Evolutionary conservation across 2,113 vertebrate species (phyloP).

Genomic region (Muscicapa adusta): DNA sequence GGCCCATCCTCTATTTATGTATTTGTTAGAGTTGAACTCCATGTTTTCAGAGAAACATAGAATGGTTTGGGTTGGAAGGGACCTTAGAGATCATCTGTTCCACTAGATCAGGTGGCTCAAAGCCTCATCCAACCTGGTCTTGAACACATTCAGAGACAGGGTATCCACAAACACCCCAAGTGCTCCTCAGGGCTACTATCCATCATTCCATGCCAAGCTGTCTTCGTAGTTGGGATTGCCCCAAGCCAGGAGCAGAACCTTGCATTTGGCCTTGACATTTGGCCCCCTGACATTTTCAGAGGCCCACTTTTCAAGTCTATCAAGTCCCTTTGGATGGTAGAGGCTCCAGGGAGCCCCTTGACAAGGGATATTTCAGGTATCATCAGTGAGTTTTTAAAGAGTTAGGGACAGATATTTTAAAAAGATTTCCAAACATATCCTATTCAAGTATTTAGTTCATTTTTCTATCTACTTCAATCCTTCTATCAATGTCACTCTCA

Average conservation of each 20-base stretch:
- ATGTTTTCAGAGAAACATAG: neutral
- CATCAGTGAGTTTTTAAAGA: neutral
- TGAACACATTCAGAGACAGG: neutral
- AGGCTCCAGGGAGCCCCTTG: neutral
- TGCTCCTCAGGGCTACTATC: neutral
- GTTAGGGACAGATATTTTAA: neutral
- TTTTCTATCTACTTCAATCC: neutral
- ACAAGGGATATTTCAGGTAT: neutral
- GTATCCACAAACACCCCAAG: neutral
- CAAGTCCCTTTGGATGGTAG: neutral
- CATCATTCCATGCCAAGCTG: neutral
- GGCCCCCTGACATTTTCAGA: neutral
- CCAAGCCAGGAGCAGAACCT: neutral
- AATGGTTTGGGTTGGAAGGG: neutral
- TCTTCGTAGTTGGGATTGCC: neutral
- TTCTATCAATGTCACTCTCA: neutral
- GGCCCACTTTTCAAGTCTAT: neutral
- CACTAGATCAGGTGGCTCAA: neutral
- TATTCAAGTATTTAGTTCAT: neutral
- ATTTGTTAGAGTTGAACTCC: neutral
- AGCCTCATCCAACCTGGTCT: neutral
- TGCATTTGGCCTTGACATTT: neutral
- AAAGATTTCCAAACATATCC: neutral
- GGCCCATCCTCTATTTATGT: rapidly evolving
- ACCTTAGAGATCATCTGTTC: neutral